Conservation (phyloP, 2,797 vertebrate species). For the Chaenodraco wilsoni region DNA sequence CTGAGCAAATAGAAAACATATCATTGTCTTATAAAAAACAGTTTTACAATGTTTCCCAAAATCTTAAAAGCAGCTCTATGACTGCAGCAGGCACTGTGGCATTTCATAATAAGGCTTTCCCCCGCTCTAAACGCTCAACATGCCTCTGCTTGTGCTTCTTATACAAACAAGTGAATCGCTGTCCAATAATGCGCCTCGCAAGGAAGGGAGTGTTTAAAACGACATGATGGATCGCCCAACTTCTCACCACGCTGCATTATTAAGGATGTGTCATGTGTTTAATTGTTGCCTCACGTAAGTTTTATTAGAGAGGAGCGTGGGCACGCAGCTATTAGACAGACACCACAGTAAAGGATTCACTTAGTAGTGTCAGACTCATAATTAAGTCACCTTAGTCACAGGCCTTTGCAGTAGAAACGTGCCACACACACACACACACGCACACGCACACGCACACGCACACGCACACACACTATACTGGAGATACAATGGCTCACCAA, state of each 20-base stretch:
- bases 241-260: constrained; percentile 48
- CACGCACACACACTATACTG: too few species aligned
- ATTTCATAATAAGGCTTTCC: constrained; percentile 21
- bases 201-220: constrained; percentile 51
- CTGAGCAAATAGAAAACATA: neutral
- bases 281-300: constrained; percentile 54
- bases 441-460: neutral
- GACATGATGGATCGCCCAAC: constrained; percentile 62
- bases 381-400: constrained; percentile 73
- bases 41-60: neutral
- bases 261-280: constrained; percentile 67
- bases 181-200: constrained; percentile 39
- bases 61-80: neutral
- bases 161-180: constrained; percentile 48
- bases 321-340: constrained; percentile 65
- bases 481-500: too few species aligned
- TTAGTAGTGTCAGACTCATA: constrained; percentile 66
- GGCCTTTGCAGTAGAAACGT: constrained; percentile 35
- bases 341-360: constrained; percentile 62
- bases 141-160: constrained; percentile 49
- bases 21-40: neutral
- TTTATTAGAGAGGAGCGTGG: constrained; percentile 60
- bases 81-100: neutral
- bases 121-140: constrained; percentile 26
- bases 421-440: constrained; percentile 8